These are phyloP conservation scores for Hyperopisus bebe DNA, from an alignment of 2,113 vertebrate genomes.

Conservation along the genomic window DNA sequence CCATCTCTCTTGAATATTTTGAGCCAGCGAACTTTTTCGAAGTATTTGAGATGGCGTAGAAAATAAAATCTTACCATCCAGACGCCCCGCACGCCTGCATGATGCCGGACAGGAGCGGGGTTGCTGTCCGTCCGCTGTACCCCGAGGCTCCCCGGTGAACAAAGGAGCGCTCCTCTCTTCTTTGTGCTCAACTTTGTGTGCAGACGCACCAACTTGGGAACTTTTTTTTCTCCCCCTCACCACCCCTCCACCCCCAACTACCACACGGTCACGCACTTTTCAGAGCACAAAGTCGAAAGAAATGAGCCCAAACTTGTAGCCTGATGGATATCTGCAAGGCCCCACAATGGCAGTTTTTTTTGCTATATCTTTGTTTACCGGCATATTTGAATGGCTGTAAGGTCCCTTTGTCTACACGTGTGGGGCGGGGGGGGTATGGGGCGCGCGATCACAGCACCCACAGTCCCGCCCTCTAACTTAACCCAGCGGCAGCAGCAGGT, in stretches of 20 bases:
- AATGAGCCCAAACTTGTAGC: not conserved
- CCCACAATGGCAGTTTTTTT: not conserved
- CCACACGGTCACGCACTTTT: not conserved
- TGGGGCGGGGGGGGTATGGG: conserved; percentile 1
- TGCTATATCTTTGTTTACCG: not conserved
- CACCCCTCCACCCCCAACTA: not conserved
- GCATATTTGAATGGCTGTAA: conserved; percentile 37
- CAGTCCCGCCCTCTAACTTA: conserved; percentile 31
- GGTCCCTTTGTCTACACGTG: conserved; percentile 46
- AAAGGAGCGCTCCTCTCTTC: conserved; percentile 48
- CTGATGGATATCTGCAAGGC: not conserved
- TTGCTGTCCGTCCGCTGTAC: conserved; percentile 20
- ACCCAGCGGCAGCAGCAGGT: not conserved
- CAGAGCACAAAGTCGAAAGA: not conserved
- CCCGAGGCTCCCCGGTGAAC: conserved; percentile 44
- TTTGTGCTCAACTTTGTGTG: conserved; percentile 34
- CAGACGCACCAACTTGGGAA: conserved; percentile 31
- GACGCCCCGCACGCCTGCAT: not conserved
- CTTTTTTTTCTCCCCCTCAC: conserved; percentile 9
- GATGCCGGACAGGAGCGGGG: not conserved
- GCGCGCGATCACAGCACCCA: conserved; percentile 23
- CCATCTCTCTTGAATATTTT: not conserved
- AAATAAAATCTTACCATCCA: conserved; percentile 2
- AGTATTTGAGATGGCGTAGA: not conserved
- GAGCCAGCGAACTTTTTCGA: not conserved